Conservation (phyloP, 2,888 invertebrate species). For the Coenonympha glycerion region DNA sequence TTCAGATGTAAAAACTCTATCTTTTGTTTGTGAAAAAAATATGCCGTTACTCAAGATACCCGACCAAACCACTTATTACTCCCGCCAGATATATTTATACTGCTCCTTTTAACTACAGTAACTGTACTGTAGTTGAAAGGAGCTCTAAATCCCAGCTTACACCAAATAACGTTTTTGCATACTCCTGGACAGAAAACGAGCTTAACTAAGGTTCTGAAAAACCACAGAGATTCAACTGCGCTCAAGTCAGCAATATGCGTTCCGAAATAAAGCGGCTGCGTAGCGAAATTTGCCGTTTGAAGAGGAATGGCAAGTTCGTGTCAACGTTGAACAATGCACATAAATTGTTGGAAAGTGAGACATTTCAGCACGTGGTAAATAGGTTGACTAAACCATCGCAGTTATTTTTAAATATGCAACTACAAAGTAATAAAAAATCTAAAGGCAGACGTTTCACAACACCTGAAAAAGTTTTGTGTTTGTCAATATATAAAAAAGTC, state of each 20-base stretch:
- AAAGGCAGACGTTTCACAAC: constrained; percentile 14
- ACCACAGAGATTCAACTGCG: background rate
- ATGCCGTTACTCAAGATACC: no score
- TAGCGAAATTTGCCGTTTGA: background rate
- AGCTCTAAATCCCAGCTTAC: no score
- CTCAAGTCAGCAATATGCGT: constrained; percentile 1
- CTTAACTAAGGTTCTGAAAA: background rate
- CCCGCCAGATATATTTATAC: no score
- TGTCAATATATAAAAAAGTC: constrained; percentile 18
- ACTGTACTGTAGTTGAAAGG: no score
- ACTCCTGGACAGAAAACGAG: no score
- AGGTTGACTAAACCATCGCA: constrained; percentile 8
- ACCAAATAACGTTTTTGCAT: no score
- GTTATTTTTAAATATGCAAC: constrained; percentile 13
- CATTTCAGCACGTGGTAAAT: constrained; percentile 4
- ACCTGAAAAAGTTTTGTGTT: constrained; percentile 15
- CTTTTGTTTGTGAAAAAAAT: no score
- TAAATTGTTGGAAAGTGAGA: background rate
- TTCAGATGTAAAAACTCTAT: no score
- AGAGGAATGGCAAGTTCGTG: background rate
- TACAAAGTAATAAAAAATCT: constrained; percentile 8
- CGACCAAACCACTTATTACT: no score
- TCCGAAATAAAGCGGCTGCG: background rate
- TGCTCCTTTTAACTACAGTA: no score
- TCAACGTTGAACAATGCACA: constrained; percentile 5